Evolutionary conservation across 2,888 invertebrate genomes (phyloP), one percentile per base, ranked within the genome.

Genomic region (Mantis religiosa): DNA sequence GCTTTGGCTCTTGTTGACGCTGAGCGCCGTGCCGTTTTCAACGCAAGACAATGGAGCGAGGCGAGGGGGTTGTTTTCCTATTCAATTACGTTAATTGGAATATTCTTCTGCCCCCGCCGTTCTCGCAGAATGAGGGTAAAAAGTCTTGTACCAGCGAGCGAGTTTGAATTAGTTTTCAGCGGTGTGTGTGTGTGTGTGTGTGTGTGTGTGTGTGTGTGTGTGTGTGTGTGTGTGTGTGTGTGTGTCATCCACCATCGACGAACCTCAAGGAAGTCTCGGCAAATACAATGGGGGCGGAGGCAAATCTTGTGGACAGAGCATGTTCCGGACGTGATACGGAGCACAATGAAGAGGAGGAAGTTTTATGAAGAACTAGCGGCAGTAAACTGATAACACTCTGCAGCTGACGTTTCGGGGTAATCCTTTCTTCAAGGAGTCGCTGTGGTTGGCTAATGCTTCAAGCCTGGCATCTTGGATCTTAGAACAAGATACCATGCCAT

Each of bases 31-130:
- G 54, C 54, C 54, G 47, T 47, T 47, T 47, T 47, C 54, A 54
- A 54, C 14, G 20, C 54, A 71, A 71, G 54, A 71, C 54, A 71
- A 71, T 71, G 54, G 54, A 71, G 54, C 54, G 54, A 71, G 20
- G 54, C 54, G 54, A 15, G 54, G 34, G 28, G 87, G 81, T 82
- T 87, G 87, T 87, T 87, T 87, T 87, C 87, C 87, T 71, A 87
- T 87, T 87, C 87, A 87, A 82, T 87, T 87, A 87, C 82, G 87
- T 87, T 87, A 87, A 87, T 87, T 87, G 87, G 87, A 87, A 87
- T 87, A 87, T 82, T 87, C 87, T 41, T 28, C 82, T 14, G 28
- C 28, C 87, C 27, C 82, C 30, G 8, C 54, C 54, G 54, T 71
- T 71, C 54, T 71, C 41, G 27, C 25, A 41, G 41, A 15, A 8